Evolutionary conservation across 1,140 invertebrate species (phyloP), one percentile per base, ranked within the genome.

Genomic region (Propsilocerus akamusi): DNA sequence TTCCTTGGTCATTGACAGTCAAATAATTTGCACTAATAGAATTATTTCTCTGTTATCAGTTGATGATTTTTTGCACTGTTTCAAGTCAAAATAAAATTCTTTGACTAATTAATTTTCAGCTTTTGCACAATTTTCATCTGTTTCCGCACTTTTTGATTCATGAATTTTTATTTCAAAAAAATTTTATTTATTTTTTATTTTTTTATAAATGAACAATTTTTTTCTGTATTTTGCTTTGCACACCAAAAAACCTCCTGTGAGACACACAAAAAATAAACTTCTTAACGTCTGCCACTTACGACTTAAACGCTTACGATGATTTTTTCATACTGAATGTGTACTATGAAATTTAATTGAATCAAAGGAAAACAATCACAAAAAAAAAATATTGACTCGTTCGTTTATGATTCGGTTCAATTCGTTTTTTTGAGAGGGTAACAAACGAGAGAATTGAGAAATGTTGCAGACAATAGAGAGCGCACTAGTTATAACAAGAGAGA

Each of bases 301-400:
- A 41, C 14, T 41, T 41, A 20, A 41, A 41, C 34, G 34, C 34
- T 41, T 41, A 41, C 34, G 34, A 41, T 41, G 34, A 41, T 41
- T 41, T 41, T 41, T 41, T 41, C 34, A 41, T 41, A 41, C 34
- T 41, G 34, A 41, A 41, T 41, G 34, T 37, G 32, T 41, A 41
- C 34, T 41, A 41, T 41, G 34, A 41, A 41, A 41, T 41, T 41
- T 41, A 41, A 41, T 41, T 41, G 34, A 41, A 41, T 41, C 34
- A 41, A 41, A 41, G 34, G 34, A 41, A 41, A 41, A 41, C 34
- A 41, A 41, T 41, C 34, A 41, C 34, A 41, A 41, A 41, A 41
- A 37, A 34, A 37, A 41, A 41, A 41, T 41, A 41, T 41, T 41
- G 34, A 41, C 34, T 41, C 34, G 34, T 41, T 41, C 34, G 34